These are phyloP conservation scores for Pammene fasciana DNA, from an alignment of 2,888 invertebrate genomes.

Conservation along the genomic window DNA sequence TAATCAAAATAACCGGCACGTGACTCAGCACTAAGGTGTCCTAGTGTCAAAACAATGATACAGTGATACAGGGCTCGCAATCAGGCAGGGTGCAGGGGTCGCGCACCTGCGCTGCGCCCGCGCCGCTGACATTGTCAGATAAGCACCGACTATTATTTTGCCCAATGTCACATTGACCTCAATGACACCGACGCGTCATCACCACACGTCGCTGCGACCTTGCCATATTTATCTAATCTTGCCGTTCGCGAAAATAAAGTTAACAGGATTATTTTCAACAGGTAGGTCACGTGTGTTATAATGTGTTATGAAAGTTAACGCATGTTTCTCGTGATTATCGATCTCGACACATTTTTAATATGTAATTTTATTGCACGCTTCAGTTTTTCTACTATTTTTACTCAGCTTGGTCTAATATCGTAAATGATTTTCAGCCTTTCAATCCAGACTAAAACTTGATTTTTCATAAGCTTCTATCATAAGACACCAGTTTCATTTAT, in stretches of 20 bases:
- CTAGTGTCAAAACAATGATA: conserved; percentile 44
- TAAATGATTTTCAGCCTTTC: too few species aligned
- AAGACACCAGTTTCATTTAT: too few species aligned
- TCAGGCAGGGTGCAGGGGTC: conserved; percentile 69
- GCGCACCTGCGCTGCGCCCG: conserved; percentile 75
- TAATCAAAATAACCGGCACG: conserved; percentile 39
- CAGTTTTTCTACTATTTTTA: background rate
- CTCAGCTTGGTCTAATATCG: too few species aligned
- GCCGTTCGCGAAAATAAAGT: conserved; percentile 71
- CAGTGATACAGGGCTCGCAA: conserved; percentile 48
- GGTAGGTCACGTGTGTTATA: conserved; percentile 38
- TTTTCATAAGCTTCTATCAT: too few species aligned
- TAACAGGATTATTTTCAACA: conserved; percentile 52
- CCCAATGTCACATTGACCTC: conserved; percentile 83
- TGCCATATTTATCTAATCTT: conserved; percentile 82
- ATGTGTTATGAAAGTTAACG: conserved; percentile 29
- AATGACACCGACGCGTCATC: conserved; percentile 78
- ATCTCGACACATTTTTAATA: background rate
- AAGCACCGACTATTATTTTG: conserved; percentile 82
- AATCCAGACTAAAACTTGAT: too few species aligned
- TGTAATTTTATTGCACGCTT: background rate
- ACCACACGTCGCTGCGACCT: conserved; percentile 75
- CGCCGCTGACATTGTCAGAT: conserved; percentile 80
- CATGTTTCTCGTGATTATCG: conserved; percentile 12
- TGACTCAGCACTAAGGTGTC: conserved; percentile 44